phyloP scores from a whole-genome alignment of 2,113 vertebrate genomes.

The Coracopsis vasa region DNA sequence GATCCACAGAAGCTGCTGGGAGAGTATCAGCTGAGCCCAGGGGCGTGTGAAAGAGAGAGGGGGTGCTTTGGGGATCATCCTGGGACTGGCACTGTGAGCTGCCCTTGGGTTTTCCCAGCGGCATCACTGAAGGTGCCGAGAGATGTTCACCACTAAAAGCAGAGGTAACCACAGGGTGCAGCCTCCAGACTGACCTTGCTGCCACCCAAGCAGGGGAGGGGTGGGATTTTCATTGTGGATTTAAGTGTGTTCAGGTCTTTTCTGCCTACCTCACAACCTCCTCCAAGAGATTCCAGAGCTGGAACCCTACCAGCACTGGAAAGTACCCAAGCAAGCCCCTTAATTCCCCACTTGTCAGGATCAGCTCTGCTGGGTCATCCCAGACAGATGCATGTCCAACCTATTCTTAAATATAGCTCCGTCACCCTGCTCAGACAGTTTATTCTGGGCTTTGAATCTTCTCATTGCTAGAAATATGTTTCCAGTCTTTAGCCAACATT shows the following conservation, averaged over 20 bases:
- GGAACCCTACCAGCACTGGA: neutral
- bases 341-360: neutral
- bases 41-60: neutral
- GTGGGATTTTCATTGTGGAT: neutral
- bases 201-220: neutral
- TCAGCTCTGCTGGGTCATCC: neutral
- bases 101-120: neutral
- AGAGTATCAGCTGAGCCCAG: rapidly evolving
- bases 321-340: neutral
- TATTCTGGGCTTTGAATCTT: neutral
- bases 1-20: neutral
- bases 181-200: neutral
- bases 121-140: neutral
- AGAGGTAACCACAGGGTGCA: neutral
- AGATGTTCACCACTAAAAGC: neutral
- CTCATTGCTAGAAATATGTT: neutral
- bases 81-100: neutral
- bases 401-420: neutral
- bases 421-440: neutral
- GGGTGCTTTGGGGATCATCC: neutral
- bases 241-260: neutral
- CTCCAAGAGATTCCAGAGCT: neutral
- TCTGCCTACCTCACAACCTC: neutral
- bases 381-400: neutral
- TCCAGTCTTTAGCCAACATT: neutral